phyloP scores from a whole-genome alignment of 2,797 vertebrate species.

The Cetoscarus ocellatus region DNA sequence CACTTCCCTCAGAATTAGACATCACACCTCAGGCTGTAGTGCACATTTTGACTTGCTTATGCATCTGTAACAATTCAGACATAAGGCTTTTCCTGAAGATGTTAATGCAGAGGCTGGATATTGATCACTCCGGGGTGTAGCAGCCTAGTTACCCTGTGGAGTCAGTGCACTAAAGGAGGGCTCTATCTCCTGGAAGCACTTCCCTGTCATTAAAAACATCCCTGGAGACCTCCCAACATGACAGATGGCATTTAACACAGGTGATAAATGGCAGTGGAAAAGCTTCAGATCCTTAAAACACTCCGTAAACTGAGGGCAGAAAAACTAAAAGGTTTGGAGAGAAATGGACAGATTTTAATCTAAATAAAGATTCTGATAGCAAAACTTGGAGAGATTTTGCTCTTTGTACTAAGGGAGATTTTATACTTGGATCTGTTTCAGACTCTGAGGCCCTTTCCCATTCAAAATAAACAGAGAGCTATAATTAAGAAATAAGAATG shows the following conservation, averaged over 20 bases:
- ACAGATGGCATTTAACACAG: conserved; percentile 82
- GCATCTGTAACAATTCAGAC: conserved; percentile 44
- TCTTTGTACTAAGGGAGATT: conserved; percentile 14
- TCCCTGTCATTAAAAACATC: conserved; percentile 82
- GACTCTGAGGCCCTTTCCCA: conserved; percentile 13
- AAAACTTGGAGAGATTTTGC: conserved; percentile 22
- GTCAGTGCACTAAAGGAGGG: conserved; percentile 70
- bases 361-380: conserved; percentile 44
- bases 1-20: conserved; percentile 55
- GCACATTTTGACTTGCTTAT: conserved; percentile 44
- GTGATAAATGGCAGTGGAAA: conserved; percentile 76
- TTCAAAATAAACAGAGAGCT: conserved; percentile 1
- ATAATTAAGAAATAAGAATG: conserved; percentile 13
- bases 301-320: conserved; percentile 25
- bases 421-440: conserved; percentile 28
- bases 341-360: conserved; percentile 35
- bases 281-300: conserved; percentile 64
- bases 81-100: conserved; percentile 47
- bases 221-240: conserved; percentile 77
- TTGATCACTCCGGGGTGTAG: conserved; percentile 77
- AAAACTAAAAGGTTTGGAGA: conserved; percentile 33
- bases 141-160: conserved; percentile 70
- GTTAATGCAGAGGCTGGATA: conserved; percentile 79
- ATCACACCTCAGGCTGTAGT: conserved; percentile 42
- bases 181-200: conserved; percentile 77